Conservation (phyloP, 2,888 invertebrate genomes). For the Drosophila nigricruria region DNA sequence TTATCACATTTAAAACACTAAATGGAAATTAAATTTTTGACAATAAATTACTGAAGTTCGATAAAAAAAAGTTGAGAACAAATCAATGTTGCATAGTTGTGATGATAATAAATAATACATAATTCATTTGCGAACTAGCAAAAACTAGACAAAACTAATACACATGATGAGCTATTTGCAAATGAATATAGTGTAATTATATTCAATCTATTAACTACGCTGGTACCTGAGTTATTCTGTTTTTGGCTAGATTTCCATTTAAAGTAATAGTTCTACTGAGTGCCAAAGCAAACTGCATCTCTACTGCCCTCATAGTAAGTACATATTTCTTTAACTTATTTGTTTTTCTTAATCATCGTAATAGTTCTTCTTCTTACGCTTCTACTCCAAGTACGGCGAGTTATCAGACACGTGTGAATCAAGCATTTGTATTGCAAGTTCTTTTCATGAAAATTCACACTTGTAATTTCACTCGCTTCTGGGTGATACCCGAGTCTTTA, state of each 20-base stretch:
- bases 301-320: not conserved
- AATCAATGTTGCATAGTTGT: conserved; percentile 2
- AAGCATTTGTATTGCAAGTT: conserved; percentile 2
- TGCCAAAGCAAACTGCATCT: no score
- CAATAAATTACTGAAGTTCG: conserved; percentile 45
- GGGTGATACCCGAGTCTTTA: conserved; percentile 14
- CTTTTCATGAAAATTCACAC: conserved; percentile 26
- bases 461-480: conserved; percentile 23
- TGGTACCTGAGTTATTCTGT: no score
- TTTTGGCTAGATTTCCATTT: no score
- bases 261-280: no score
- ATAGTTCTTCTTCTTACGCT: not conserved
- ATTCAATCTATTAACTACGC: no score
- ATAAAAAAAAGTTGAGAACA: not conserved
- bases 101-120: not conserved
- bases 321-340: not conserved
- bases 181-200: no score
- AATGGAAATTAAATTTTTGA: conserved; percentile 46
- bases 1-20: conserved; percentile 73
- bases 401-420: not conserved
- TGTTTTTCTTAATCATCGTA: not conserved
- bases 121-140: not conserved
- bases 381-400: not conserved
- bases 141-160: not conserved
- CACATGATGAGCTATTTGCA: not conserved